Conservation (phyloP, 2,113 vertebrate species). For the Silurus meridionalis region DNA sequence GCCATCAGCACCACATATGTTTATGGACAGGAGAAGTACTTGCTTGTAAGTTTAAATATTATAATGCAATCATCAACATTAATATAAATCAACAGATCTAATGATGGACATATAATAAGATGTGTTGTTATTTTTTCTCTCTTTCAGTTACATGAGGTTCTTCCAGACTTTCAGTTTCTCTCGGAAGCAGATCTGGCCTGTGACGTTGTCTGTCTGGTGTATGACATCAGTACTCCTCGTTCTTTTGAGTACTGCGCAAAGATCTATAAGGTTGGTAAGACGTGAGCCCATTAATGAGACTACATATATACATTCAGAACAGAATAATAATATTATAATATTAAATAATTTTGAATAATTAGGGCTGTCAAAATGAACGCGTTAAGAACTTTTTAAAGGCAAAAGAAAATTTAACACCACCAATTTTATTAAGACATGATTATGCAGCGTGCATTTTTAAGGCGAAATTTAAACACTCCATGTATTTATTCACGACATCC, state of each 20-base stretch:
- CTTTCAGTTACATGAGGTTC: constrained; percentile 85
- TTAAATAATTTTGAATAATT: no score
- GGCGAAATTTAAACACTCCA: no score
- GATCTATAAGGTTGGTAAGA: constrained; percentile 86
- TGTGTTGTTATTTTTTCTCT: constrained; percentile 26
- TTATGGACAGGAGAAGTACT: constrained; percentile 97
- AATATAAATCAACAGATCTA: background rate
- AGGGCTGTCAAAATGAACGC: no score
- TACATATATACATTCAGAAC: background rate
- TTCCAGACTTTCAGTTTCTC: constrained; percentile 88
- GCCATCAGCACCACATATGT: constrained; percentile 96
- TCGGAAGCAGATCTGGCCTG: constrained; percentile 86
- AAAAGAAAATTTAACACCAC: no score
- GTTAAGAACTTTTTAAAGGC: no score
- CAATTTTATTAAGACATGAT: no score
- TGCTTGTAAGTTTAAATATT: constrained; percentile 80
- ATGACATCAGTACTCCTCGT: constrained; percentile 87
- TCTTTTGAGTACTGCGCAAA: constrained; percentile 97
- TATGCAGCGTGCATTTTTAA: no score
- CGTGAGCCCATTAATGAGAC: background rate
- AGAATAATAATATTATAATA: no score
- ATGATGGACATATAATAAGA: background rate
- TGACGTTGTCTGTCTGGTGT: constrained; percentile 92
- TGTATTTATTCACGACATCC: no score
- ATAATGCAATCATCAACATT: constrained; percentile 18